Base-by-base conservation (phyloP, 2,113 vertebrate species). In the Oncorhynchus nerka region DNA sequence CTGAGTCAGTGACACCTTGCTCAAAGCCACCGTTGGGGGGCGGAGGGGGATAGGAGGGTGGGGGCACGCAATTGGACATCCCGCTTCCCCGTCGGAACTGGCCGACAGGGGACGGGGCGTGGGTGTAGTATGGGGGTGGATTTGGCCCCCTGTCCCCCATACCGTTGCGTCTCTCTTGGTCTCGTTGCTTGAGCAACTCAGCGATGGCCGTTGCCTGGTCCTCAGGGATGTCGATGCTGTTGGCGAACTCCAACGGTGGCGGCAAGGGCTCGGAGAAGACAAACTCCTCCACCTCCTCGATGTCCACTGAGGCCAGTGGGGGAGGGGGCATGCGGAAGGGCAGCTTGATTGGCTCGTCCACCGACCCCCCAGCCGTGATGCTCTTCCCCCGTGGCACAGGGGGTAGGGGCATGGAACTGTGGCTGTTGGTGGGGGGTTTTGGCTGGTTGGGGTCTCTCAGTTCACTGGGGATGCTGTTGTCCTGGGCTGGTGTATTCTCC, bases 251-350 rank as follows among this genome's bases (percentile, higher is more conserved):
- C 77, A 99, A 88, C 3, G 98, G 98, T 13, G 97, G 98, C 1
- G 98, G 98, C 55, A 99, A 90, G 1, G 98, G 97, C 86, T 99
- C 98, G 4, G 96, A 92, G 79, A 97, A 98, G 39, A 97, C 91
- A 81, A 99, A 98, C 6, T 99, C 98, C 80, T 99, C 97, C 13
- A 99, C 97, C 80, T 99, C 97, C 12, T 99, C 97, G 0, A 98
- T 93, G 78, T 99, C 98, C 15, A 99, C 94, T 0, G 97, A 99
- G 0, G 95, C 95, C 81, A 98, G 84, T 32, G 97, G 97, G 0
- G 97, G 97, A 0, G 96, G 97, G 16, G 97, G 97, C 77, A 99
- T 99, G 30, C 95, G 95, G 89, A 98, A 99, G 0, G 97, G 95
- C 82, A 99, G 76, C 85, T 96, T 94, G 24, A 95, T 94, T 0